A percentile compares a stretch with the other conserved stretches of the same genome.
phyloP scores from a whole-genome alignment of 2,888 invertebrate genomes.

The Heliconius aoede region DNA sequence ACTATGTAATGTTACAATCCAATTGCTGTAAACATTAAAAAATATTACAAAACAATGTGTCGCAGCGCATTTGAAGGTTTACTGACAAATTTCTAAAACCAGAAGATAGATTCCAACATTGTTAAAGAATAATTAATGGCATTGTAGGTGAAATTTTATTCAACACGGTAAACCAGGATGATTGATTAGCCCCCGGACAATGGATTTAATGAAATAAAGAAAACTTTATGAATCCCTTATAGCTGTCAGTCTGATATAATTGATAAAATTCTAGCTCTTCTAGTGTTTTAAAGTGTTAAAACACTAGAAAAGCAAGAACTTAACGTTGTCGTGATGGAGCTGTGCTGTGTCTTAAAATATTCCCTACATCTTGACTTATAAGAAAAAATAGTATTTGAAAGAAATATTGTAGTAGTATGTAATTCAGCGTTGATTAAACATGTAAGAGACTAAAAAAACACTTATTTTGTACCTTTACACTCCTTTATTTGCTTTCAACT shows the following conservation, averaged over 20 bases:
- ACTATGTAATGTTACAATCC: not conserved
- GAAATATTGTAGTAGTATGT: too few species aligned
- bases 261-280: not conserved
- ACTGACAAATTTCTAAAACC: not conserved
- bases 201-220: conserved; percentile 40
- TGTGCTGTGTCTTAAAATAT: not conserved
- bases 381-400: too few species aligned
- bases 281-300: too few species aligned
- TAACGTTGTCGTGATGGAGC: too few species aligned
- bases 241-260: conserved; percentile 13
- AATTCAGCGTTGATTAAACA: too few species aligned
- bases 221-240: conserved; percentile 33
- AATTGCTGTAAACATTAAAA: not conserved
- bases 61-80: not conserved
- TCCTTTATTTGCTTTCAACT: too few species aligned
- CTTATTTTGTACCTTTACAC: too few species aligned
- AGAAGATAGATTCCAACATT: conserved; percentile 14
- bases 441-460: too few species aligned
- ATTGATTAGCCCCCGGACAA: conserved; percentile 40
- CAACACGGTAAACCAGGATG: conserved; percentile 28
- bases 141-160: conserved; percentile 25
- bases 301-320: too few species aligned
- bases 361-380: too few species aligned
- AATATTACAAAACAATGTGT: not conserved
- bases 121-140: conserved; percentile 38